Evolutionary conservation across 2,797 vertebrate genomes (phyloP), one percentile per base, ranked within the genome.

Genomic region (Prionace glauca): DNA sequence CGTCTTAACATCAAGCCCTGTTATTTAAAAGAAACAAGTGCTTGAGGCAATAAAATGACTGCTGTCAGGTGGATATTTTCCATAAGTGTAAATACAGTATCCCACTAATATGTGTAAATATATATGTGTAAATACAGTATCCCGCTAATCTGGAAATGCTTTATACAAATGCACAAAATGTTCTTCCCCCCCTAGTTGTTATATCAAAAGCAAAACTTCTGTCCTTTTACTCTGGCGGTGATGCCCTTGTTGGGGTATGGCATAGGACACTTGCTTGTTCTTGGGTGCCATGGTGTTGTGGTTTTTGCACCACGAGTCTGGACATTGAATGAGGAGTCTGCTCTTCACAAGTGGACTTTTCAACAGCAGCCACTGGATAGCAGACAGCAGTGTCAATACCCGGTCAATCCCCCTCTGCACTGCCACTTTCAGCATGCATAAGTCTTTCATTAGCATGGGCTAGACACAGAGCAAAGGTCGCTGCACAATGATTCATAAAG

Each of bases 1-100:
- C 26, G 84, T 95, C 65, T 0, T 32, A 26, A 95, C 32, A 95
- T 77, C 74, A 95, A 81, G 81, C 95, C 41, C n/a, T 95, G 72
- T 32, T 81, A 41, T 29, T 26, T 36, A 91, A 9, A 84, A 84
- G n/a, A 84, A 41, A n/a, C 60, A 67, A 20, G 36, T 65, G 0
- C 18, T 67, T 16, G 9, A 22, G 18, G 32, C 88, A 65, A 18
- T 62, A n/a, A 65, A 62, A 18, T 91, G 60, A n/a, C 29, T n/a
- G 0, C 50, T 36, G 88, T 67, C 50, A 10, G 22, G 41, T 92
- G 16, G 20, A 20, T 24, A 1, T 67, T 65, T 32, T 67, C n/a
- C 36, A 5, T 92, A 92, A 92, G 22, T 67, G 29, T 62, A 32
- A 32, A 62, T 14, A 62, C 29, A 24, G 14, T 90, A 24, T 90